A percentile compares a stretch with the other conserved stretches of the same genome.
phyloP scores from a whole-genome alignment of 2,888 invertebrate genomes.

The Saturnia japonica region DNA sequence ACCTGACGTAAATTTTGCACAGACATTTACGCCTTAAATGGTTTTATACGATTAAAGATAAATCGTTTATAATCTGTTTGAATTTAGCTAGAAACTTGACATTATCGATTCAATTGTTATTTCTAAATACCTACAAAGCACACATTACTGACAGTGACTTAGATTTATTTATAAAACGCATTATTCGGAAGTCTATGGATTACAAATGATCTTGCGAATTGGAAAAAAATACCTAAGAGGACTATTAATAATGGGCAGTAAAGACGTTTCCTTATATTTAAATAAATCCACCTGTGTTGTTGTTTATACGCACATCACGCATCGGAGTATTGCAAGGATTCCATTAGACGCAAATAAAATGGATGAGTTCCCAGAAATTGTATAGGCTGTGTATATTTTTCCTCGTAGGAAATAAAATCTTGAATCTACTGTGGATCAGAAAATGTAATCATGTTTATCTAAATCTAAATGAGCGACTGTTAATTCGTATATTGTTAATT shows the following conservation, averaged over 20 bases:
- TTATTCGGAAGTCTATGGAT: background rate
- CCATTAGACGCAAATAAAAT: background rate
- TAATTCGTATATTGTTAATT: background rate
- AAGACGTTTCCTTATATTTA: background rate
- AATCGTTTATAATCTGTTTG: background rate
- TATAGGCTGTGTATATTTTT: background rate
- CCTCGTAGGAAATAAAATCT: background rate
- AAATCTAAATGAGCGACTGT: background rate
- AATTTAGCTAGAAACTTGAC: background rate
- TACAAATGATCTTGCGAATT: background rate
- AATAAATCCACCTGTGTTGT: background rate
- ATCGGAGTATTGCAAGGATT: constrained; percentile 6
- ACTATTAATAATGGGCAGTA: constrained; percentile 1
- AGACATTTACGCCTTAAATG: background rate
- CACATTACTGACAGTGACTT: background rate
- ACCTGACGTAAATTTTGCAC: background rate
- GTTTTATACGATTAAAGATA: background rate
- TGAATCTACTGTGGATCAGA: background rate
- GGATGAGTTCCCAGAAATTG: background rate
- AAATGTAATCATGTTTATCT: background rate
- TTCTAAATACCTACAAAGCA: background rate
- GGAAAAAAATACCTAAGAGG: constrained; percentile 4
- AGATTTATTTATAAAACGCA: background rate
- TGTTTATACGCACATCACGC: background rate
- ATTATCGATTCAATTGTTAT: background rate